Evolutionary conservation across 2,797 vertebrate genomes (phyloP).

Genomic region (Xiphophorus birchmanni): DNA sequence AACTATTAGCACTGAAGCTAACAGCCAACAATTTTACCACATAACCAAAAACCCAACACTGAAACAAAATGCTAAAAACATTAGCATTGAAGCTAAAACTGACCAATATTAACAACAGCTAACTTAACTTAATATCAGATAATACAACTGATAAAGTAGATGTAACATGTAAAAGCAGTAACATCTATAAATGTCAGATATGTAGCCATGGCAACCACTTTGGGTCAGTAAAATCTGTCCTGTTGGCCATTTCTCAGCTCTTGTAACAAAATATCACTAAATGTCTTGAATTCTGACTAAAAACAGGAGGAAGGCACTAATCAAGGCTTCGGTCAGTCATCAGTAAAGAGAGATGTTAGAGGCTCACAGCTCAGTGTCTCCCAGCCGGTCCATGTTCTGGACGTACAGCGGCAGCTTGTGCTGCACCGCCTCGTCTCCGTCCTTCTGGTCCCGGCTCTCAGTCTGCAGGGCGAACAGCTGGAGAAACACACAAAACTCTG

Average conservation of each 20-base stretch:
- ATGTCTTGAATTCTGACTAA: background rate
- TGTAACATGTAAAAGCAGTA: background rate
- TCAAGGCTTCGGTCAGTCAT: constrained; percentile 35
- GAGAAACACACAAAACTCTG: background rate
- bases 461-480: constrained; percentile 95
- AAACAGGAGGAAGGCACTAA: background rate
- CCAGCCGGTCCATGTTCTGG: constrained; percentile 96
- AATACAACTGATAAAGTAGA: background rate
- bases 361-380: constrained; percentile 96
- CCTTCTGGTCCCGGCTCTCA: constrained; percentile 82
- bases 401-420: constrained; percentile 94
- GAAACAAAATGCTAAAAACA: background rate
- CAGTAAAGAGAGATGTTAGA: constrained; percentile 51
- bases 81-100: background rate
- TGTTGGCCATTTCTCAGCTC: background rate
- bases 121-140: background rate
- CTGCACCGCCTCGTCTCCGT: constrained; percentile 83
- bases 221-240: background rate
- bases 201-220: background rate
- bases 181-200: background rate
- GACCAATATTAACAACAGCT: background rate
- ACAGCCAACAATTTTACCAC: background rate
- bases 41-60: background rate
- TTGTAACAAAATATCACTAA: background rate
- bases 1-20: background rate